Evolutionary conservation across 2,113 vertebrate genomes (phyloP).

Genomic region (Coturnix japonica): DNA sequence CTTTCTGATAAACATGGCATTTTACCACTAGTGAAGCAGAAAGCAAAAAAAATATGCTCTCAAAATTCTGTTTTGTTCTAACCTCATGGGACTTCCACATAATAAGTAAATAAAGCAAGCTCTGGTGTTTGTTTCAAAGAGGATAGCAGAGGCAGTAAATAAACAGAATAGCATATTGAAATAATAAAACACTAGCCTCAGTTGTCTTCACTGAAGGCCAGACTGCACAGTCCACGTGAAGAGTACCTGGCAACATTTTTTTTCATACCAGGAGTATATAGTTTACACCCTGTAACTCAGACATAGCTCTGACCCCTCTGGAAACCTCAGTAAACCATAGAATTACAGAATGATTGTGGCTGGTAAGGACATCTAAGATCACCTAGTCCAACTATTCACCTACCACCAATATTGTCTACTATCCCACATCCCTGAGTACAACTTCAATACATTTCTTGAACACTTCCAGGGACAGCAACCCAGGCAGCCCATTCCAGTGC

Average conservation of each 20-base stretch:
- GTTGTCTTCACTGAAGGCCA: neutral
- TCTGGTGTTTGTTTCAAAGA: neutral
- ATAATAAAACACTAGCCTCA: neutral
- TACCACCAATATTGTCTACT: too few species aligned
- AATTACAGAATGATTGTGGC: too few species aligned
- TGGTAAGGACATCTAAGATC: too few species aligned
- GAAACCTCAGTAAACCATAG: neutral
- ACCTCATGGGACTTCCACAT: neutral
- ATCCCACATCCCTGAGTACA: too few species aligned
- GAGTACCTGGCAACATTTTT: neutral
- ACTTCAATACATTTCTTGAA: too few species aligned
- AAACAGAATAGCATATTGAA: neutral
- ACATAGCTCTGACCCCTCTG: neutral
- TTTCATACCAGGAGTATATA: neutral
- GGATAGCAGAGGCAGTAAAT: neutral
- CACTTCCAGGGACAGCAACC: too few species aligned
- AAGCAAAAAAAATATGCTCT: neutral
- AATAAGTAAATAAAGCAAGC: neutral
- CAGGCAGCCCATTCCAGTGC: too few species aligned
- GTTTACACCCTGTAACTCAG: neutral
- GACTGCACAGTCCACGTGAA: neutral
- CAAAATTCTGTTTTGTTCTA: neutral
- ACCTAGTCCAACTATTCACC: too few species aligned
- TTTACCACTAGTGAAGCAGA: neutral
- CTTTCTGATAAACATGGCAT: neutral